Evolutionary conservation across 2,888 invertebrate species (phyloP), one percentile per base, ranked within the genome.

Genomic region (Heliconius hortense): DNA sequence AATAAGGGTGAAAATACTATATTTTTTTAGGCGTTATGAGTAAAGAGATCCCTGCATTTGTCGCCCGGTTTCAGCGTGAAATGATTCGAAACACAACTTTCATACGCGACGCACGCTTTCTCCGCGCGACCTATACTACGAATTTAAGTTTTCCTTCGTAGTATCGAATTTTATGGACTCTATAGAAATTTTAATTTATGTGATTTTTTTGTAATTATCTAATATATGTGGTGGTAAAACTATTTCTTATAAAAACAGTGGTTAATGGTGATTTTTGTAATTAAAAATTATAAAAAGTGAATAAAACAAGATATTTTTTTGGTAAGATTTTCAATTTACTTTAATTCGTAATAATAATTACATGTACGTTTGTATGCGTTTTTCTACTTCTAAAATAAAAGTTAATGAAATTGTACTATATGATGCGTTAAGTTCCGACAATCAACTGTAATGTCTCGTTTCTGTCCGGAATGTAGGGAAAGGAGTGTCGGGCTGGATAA

Each of bases 51-150:
- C 59, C 71, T 66, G 53, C 70, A 43, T 71, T 75, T 63, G 75
- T 70, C 77, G 74, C 81, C 80, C 81, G 83, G 82, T 81, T 84
- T 85, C 88, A 84, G 84, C 77, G 67, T 77, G 68, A 77, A 81
- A 80, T 76, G 78, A 78, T 80, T 86, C 86, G 81, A 82, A 82
- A 82, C 82, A 75, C 81, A 83, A 80, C 86, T 76, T 81, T 80
- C 84, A 81, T 31, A 80, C 77, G 78, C 78, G 82, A 72, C 86
- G 85, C 84, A 85, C 88, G 86, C 82, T 66, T 78, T 78, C 79
- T 69, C 15, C 60, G 48, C 59, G 66, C 35, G n/a, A 35, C 59
- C n/a, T 68, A 43, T 75, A 13, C 11, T 31, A 71, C 69, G 73
- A 60, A 28, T 64, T 71, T 24, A 78, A 78, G 62, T 78, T 78